Evolutionary conservation across 2,888 invertebrate species (phyloP).

Genomic region (Schizotus pectinicornis): DNA sequence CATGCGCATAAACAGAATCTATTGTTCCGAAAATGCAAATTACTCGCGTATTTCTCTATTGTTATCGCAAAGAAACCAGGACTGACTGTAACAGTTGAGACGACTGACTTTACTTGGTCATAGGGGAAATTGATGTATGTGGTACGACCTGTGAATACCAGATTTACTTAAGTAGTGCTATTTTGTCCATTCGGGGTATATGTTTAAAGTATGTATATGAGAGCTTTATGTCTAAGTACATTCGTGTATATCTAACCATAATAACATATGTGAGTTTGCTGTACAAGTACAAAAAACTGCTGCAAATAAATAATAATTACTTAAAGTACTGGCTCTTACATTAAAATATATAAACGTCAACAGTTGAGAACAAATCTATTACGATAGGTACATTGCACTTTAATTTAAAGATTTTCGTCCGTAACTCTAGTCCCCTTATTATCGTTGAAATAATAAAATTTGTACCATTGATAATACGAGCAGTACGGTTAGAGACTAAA

Average conservation of each 20-base stretch:
- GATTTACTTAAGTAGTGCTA: conserved; percentile 19
- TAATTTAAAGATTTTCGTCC: conserved; percentile 28
- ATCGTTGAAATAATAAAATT: conserved; percentile 30
- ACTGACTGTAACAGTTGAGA: background rate
- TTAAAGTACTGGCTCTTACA: conserved; percentile 60
- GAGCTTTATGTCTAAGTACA: conserved; percentile 44
- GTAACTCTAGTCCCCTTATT: conserved; percentile 37
- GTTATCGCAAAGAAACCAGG: background rate
- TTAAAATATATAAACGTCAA: conserved; percentile 60
- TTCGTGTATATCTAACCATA: conserved; percentile 38
- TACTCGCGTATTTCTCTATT: background rate
- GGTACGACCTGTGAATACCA: conserved; percentile 19
- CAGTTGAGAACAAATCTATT: conserved; percentile 55
- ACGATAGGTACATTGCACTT: conserved; percentile 53
- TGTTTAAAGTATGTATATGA: conserved; percentile 32
- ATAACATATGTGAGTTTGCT: conserved; percentile 44
- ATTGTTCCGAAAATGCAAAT: conserved; percentile 1
- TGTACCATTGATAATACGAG: conserved; percentile 37
- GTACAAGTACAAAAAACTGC: conserved; percentile 53
- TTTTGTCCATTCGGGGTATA: conserved; percentile 22
- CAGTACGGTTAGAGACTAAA: conserved; percentile 2
- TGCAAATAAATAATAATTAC: conserved; percentile 57
- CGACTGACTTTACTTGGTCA: conserved; percentile 11
- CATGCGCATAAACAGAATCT: conserved; percentile 17
- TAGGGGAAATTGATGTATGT: conserved; percentile 1